Base-by-base conservation (phyloP, 2,113 vertebrate genomes). In the Equus quagga region DNA sequence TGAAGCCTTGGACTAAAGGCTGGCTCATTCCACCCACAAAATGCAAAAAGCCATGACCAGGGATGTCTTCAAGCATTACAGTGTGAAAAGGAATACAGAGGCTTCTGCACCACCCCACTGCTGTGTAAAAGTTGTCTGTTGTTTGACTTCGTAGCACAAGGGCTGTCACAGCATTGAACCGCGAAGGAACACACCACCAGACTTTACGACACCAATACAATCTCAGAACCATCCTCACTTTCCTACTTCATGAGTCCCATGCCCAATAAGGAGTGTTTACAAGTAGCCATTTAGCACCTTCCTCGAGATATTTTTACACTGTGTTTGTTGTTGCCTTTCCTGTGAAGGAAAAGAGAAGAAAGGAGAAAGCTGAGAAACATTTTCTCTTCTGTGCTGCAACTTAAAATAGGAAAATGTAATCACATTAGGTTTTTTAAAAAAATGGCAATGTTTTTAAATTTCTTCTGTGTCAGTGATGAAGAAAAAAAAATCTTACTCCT, bases 401-500 rank as follows among this genome's bases (percentile, higher is more conserved):
- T 93, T 97, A 96, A 98, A 97, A 98, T 64, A 96, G 89, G 58
- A 96, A 97, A 72, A 10, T 41, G 49, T 23, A 73, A 56, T 62
- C 96, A 31, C 89, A 54, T 79, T 83, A 65, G 46, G 21, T 54
- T 78, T 81, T 69, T 96, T 97, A 5, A 3, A 90, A 31, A 97
- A 98, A 98, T 87, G 92, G 94, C 95, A 93, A 70, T 90, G 70
- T 79, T 97, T 51, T 51, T 97, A 96, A 96, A 94, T 91, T 65
- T 91, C 91, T 97, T 92, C 97, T 95, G 54, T 95, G 95, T 95
- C 83, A 81, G 17, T 93, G 96, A 98, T 33, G 94, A 97, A 97
- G 94, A 97, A 98, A 97, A 97, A 96, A 96, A 89, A 96, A 96
- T 85, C 94, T 97, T 97, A 89, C 75, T 98, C 97, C 96, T 97